phyloP scores from a whole-genome alignment of 1,140 invertebrate genomes.

The Bombus impatiens region DNA sequence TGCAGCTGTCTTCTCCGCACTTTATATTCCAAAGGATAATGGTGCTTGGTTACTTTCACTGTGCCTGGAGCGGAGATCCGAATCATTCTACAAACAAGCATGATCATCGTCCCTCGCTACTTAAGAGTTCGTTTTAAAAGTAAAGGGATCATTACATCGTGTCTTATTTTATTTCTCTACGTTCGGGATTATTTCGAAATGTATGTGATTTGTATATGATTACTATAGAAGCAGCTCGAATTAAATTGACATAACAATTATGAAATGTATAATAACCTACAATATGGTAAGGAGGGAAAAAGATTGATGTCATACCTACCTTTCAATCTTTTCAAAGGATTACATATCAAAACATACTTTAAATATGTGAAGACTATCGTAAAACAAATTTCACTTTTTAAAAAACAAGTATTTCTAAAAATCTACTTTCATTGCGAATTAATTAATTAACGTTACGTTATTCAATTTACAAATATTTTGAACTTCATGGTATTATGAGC shows the following conservation, averaged over 20 bases:
- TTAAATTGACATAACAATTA: constrained; percentile 29
- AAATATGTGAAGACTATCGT: not conserved
- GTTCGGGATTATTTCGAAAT: not conserved
- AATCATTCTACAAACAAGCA: constrained; percentile 14
- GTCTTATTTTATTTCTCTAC: not conserved
- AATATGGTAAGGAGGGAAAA: not conserved
- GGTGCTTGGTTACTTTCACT: constrained; percentile 58
- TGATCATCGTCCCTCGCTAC: not conserved
- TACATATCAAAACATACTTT: not conserved
- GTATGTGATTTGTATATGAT: not conserved
- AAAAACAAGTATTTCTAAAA: not conserved
- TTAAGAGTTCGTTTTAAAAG: constrained; percentile 1
- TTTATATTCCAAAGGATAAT: constrained; percentile 60
- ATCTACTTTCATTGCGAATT: no score
- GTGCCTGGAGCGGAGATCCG: constrained; percentile 21
- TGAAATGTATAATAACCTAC: constrained; percentile 13
- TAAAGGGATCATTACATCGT: not conserved
- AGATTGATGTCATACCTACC: not conserved
- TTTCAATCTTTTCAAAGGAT: not conserved
- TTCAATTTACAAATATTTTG: no score
- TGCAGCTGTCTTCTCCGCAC: constrained; percentile 49
- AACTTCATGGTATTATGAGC: no score
- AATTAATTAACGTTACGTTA: no score
- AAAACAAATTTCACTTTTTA: not conserved
- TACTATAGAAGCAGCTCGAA: not conserved